Percentiles rank a stretch among this genome's conserved stretches.
phyloP scores from a whole-genome alignment of 2,113 vertebrate genomes.

The Mastomys natalensis region DNA sequence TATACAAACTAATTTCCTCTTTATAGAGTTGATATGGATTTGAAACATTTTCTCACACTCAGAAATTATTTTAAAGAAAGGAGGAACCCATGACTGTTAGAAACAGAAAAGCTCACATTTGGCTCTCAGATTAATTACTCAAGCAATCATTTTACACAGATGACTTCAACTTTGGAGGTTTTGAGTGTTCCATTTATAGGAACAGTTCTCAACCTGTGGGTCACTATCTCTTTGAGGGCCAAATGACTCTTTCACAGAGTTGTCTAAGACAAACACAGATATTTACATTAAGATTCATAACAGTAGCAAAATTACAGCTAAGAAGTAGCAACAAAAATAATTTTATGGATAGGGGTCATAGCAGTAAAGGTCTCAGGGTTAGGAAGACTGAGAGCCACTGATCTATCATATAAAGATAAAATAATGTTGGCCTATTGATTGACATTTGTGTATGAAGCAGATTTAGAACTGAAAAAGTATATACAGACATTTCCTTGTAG shows the following conservation, averaged over 20 bases:
- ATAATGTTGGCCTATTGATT: not conserved
- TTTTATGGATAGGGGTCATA: not conserved
- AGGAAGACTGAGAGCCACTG: not conserved
- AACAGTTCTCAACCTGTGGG: not conserved
- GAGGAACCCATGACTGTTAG: not conserved
- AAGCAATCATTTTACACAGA: not conserved
- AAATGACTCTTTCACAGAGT: not conserved
- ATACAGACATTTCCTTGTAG: not conserved
- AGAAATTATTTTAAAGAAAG: constrained; percentile 28
- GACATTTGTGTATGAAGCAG: not conserved
- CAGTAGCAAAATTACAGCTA: not conserved
- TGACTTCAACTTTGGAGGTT: not conserved
- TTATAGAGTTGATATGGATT: not conserved
- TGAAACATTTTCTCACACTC: rapidly evolving
- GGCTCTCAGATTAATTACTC: not conserved
- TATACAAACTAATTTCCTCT: not conserved
- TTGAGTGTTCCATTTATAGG: not conserved
- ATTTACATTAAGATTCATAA: not conserved
- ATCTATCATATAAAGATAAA: constrained; percentile 7
- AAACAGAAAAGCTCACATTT: not conserved
- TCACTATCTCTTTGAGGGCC: not conserved
- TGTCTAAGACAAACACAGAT: not conserved
- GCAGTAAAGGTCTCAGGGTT: not conserved
- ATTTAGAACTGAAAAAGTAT: not conserved
- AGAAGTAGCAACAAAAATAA: not conserved